A percentile compares a stretch with the other conserved stretches of the same genome.
Evolutionary conservation across 2,797 vertebrate genomes (phyloP).

Genomic region (Ceryle rudis): DNA sequence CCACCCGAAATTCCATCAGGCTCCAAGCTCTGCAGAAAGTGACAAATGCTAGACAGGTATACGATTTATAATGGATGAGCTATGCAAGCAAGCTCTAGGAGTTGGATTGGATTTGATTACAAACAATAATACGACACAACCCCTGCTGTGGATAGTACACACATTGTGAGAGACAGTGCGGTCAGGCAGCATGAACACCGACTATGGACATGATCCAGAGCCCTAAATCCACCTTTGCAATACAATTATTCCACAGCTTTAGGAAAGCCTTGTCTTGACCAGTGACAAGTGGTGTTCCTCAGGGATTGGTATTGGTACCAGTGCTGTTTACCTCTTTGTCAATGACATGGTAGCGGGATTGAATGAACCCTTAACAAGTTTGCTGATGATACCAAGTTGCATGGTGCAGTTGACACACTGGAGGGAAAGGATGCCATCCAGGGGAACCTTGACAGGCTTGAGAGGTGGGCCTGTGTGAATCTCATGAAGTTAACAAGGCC

Average conservation of each 20-base stretch:
- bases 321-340: not conserved
- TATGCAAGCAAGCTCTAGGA: conserved; percentile 47
- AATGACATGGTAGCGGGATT: not conserved
- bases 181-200: not conserved
- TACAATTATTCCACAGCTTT: not conserved
- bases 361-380: not conserved
- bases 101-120: conserved; percentile 51
- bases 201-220: not conserved
- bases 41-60: conserved; percentile 62
- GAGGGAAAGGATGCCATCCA: not conserved
- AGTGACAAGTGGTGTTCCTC: not conserved
- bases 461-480: not conserved
- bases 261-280: not conserved
- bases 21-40: conserved; percentile 52
- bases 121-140: conserved; percentile 54
- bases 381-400: not conserved
- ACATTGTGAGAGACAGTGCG: not conserved
- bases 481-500: not conserved
- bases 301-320: not conserved
- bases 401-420: not conserved
- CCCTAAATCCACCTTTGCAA: not conserved
- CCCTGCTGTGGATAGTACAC: not conserved
- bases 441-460: not conserved
- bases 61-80: conserved; percentile 62
- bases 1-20: conserved; percentile 62